Conservation (phyloP, 2,113 vertebrate genomes). For the Ginglymostoma cirratum region DNA sequence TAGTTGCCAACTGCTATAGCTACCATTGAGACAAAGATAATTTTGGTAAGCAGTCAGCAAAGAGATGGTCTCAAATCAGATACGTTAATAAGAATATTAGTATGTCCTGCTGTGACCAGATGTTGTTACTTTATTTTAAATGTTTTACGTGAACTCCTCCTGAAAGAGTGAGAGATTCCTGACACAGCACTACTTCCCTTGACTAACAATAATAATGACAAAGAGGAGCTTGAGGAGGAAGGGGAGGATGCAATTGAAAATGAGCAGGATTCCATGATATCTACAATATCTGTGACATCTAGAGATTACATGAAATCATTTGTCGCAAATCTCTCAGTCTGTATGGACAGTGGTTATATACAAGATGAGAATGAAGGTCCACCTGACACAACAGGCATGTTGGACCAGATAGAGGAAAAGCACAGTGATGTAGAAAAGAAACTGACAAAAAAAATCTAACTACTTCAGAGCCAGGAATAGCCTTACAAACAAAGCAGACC, state of each 20-base stretch:
- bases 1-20: conserved; percentile 74
- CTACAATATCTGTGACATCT: conserved; percentile 62
- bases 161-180: conserved; percentile 61
- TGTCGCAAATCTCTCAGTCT: conserved; percentile 71
- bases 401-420: conserved; percentile 46
- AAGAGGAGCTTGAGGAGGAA: conserved; percentile 53
- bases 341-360: conserved; percentile 77
- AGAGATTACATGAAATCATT: conserved; percentile 67
- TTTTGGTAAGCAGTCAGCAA: conserved; percentile 83
- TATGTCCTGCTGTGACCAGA: not conserved
- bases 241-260: conserved; percentile 48
- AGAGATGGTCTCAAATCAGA: not conserved
- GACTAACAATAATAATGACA: conserved; percentile 46
- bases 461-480: conserved; percentile 74
- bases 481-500: conserved; percentile 51
- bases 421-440: conserved; percentile 48
- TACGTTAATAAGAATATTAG: not conserved
- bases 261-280: conserved; percentile 63
- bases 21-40: conserved; percentile 91
- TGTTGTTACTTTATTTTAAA: conserved; percentile 55
- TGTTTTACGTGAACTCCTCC: conserved; percentile 73
- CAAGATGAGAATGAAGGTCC: conserved; percentile 75
- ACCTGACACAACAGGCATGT: conserved; percentile 42
- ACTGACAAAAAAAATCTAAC: conserved; percentile 68
- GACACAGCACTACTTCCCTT: conserved; percentile 40